These are phyloP conservation scores for Leptosomus discolor DNA, from an alignment of 2,113 vertebrate genomes.

Conservation along the genomic window DNA sequence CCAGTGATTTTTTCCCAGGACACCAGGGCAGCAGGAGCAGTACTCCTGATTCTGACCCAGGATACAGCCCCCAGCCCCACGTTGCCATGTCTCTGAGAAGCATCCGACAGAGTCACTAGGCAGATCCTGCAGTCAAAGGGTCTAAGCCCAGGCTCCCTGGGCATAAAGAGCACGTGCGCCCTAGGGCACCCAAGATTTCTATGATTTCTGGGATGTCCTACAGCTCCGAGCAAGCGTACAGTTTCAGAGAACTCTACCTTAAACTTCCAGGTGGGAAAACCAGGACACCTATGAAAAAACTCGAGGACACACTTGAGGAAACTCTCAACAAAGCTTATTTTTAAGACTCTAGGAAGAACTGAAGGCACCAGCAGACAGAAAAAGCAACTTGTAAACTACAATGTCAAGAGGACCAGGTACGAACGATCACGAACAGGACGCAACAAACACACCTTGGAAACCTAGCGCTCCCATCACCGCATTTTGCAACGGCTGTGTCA, in stretches of 20 bases:
- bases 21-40: fast-evolving
- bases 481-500: background rate
- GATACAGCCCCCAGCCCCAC: background rate
- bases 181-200: background rate
- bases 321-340: background rate
- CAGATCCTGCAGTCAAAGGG: background rate
- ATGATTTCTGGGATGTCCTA: background rate
- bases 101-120: background rate
- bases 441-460: background rate
- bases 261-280: background rate
- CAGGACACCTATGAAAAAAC: background rate
- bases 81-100: background rate
- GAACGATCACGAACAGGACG: background rate
- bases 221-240: background rate
- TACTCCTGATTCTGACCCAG: too few relatives aligned
- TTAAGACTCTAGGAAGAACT: background rate
- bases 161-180: background rate
- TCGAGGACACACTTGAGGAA: background rate
- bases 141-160: background rate
- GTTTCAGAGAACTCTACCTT: background rate
- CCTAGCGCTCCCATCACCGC: background rate
- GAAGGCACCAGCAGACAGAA: background rate
- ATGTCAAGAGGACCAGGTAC: background rate
- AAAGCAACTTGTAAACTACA: background rate
- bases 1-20: background rate